Conservation (phyloP, 2,888 invertebrate genomes). For the Mesorhabditis spiculigera region DNA sequence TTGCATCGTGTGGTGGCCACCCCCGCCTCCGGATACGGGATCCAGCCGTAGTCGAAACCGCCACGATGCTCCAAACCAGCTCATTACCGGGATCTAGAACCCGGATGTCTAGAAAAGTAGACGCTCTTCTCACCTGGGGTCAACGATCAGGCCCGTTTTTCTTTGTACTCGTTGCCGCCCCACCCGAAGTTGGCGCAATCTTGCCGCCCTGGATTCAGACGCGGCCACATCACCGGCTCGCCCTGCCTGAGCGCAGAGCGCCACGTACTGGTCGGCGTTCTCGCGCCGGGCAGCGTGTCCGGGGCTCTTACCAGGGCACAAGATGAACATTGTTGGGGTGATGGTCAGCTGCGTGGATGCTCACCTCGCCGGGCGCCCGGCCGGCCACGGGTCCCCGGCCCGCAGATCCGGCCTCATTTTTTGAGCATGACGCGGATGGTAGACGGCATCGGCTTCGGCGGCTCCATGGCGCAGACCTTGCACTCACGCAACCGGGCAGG, state of each 20-base stretch:
- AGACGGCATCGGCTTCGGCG: conserved; percentile 11
- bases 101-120: too few species aligned
- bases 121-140: conserved; percentile 12
- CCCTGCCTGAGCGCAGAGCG: conserved; percentile 45
- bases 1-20: too few species aligned
- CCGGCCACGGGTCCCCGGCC: too few species aligned
- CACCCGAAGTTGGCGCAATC: background rate
- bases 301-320: conserved; percentile 38
- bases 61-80: too few species aligned
- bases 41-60: too few species aligned
- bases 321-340: too few species aligned
- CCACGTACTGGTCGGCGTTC: conserved; percentile 50
- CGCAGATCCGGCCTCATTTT: too few species aligned
- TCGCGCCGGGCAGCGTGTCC: conserved; percentile 47
- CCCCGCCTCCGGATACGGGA: too few species aligned
- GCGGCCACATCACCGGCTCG: conserved; percentile 37
- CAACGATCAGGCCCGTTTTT: too few species aligned
- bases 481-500: conserved; percentile 10
- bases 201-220: conserved; percentile 31
- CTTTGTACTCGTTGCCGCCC: conserved; percentile 41
- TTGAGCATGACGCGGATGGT: conserved; percentile 35
- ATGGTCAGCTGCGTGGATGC: conserved; percentile 24
- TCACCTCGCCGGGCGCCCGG: conserved; percentile 25
- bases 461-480: conserved; percentile 9
- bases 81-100: too few species aligned